These are phyloP conservation scores for Falco biarmicus DNA, from an alignment of 2,797 vertebrate genomes.

Conservation along the genomic window DNA sequence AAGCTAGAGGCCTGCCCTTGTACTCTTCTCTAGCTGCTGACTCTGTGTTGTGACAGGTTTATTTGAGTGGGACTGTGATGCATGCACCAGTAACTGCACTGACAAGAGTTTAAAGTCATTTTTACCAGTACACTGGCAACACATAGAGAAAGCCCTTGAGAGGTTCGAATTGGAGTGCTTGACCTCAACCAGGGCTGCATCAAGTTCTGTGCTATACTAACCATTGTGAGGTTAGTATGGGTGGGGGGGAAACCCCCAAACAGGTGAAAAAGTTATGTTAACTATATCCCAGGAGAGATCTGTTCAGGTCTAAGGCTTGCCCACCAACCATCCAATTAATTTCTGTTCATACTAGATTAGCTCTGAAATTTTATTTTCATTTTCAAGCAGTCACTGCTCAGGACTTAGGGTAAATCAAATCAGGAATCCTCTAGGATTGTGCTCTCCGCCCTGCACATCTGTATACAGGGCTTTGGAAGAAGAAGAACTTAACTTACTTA, in stretches of 20 bases:
- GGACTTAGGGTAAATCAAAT: not conserved
- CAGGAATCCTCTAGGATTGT: not conserved
- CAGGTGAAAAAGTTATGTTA: not conserved
- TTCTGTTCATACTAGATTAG: not conserved
- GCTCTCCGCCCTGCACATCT: not conserved
- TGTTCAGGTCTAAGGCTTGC: not conserved
- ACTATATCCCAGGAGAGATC: not conserved
- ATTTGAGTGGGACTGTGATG: conserved; percentile 87
- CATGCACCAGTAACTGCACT: conserved; percentile 84
- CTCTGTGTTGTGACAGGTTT: conserved; percentile 89
- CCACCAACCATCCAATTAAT: not conserved
- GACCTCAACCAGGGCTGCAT: conserved; percentile 77
- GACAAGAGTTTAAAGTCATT: conserved; percentile 89
- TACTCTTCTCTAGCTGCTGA: conserved; percentile 82
- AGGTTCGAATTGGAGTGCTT: conserved; percentile 78
- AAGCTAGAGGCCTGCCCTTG: conserved; percentile 86
- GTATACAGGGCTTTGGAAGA: not conserved
- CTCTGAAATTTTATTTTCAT: conserved; percentile 6
- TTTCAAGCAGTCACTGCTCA: conserved; percentile 35
- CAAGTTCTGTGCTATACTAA: conserved; percentile 60
- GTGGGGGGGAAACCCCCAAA: not conserved
- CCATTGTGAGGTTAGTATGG: not conserved
- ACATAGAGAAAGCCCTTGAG: conserved; percentile 82
- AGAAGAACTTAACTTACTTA: not conserved
- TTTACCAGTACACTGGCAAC: conserved; percentile 84